A percentile compares a stretch with the other conserved stretches of the same genome.
Conservation (phyloP, 2,888 invertebrate species). For the Acanthosoma haemorrhoidale region DNA sequence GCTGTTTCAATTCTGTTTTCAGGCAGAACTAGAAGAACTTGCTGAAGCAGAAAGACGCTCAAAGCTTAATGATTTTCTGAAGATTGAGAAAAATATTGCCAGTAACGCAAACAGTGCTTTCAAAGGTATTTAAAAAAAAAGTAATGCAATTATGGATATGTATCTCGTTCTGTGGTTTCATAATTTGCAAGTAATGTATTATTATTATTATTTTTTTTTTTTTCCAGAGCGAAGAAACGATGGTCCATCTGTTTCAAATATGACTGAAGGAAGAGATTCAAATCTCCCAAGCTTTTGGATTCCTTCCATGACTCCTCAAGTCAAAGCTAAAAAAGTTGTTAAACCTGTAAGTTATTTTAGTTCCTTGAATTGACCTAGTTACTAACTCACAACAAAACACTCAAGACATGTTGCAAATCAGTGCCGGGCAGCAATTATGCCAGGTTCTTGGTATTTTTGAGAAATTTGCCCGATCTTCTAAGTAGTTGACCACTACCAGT, state of each 20-base stretch:
- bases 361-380: not conserved
- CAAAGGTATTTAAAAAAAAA: slow-evolving; percentile 24
- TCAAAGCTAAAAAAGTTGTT: slow-evolving; percentile 62
- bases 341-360: slow-evolving; percentile 61
- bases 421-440: too few relatives aligned
- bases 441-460: too few relatives aligned
- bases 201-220: not conserved
- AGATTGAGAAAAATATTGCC: slow-evolving; percentile 72
- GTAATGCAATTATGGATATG: too few relatives aligned
- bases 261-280: slow-evolving; percentile 71
- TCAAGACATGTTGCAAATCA: too few relatives aligned
- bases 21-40: slow-evolving; percentile 58
- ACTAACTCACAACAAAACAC: not conserved
- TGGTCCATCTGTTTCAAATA: slow-evolving; percentile 65
- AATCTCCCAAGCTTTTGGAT: slow-evolving; percentile 94
- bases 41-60: slow-evolving; percentile 68
- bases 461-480: too few relatives aligned
- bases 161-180: too few relatives aligned
- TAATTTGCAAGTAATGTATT: too few relatives aligned
- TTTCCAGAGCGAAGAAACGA: slow-evolving; percentile 25
- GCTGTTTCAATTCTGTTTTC: not conserved
- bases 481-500: too few relatives aligned
- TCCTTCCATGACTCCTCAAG: slow-evolving; percentile 85
- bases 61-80: slow-evolving; percentile 72
- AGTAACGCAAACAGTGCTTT: slow-evolving; percentile 49